Evolutionary conservation across 2,797 vertebrate genomes (phyloP).

Genomic region (Phataginus tricuspis): DNA sequence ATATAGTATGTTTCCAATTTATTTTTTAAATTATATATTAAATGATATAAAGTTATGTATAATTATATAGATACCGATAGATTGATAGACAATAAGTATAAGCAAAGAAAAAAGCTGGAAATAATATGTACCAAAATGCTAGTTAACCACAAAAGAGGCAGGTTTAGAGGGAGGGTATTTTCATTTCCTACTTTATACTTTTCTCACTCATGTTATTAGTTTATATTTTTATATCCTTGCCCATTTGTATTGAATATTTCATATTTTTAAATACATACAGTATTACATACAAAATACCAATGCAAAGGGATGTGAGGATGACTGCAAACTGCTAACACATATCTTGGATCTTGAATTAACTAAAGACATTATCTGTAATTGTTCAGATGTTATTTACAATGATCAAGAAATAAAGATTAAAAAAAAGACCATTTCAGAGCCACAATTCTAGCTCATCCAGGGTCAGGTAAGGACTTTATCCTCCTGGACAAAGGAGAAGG

Average conservation of each 20-base stretch:
- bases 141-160: not conserved
- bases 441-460: not conserved
- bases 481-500: not conserved
- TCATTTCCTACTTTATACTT: not conserved
- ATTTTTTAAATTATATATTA: not conserved
- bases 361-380: not conserved
- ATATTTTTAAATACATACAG: not conserved
- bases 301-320: not conserved
- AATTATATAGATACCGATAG: not conserved
- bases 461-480: not conserved
- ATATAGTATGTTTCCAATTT: not conserved
- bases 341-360: not conserved
- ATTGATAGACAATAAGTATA: not conserved
- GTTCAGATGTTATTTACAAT: not conserved
- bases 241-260: not conserved
- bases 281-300: not conserved
- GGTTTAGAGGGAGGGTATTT: not conserved
- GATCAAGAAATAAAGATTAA: not conserved
- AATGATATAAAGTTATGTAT: not conserved
- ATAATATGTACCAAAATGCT: not conserved
- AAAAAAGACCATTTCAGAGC: conserved; percentile 28
- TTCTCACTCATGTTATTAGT: not conserved
- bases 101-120: not conserved
- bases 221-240: not conserved
- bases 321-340: not conserved